Evolutionary conservation across 1,140 invertebrate genomes (phyloP), one percentile per base, ranked within the genome.

Genomic region (Calephelis virginiensis): DNA sequence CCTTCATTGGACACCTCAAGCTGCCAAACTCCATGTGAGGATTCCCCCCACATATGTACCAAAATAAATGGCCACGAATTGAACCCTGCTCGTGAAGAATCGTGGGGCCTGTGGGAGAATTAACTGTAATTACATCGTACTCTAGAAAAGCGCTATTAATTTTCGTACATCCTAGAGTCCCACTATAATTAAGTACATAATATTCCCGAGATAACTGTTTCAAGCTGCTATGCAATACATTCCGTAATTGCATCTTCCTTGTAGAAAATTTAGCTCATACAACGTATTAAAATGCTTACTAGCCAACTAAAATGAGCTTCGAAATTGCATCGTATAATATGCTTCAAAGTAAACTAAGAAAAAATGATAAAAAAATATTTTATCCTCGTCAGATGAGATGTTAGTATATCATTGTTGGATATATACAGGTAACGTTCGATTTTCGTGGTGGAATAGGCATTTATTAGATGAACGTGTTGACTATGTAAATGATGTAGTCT

Each of bases 1-100:
- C 97, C 97, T 91, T 97, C 97, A 87, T 99, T 99, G 87, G 98
- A 95, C 47, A 99, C 96, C 91, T 98, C 96, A 49, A 99, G 90
- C 76, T 95, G 95, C 98, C 98, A 99, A 68, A 94, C 93, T 9
- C 98, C 98, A 70, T 96, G 92, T 1, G 98, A 97, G 61, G 94
- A 94, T 85, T 99, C 98, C n/a, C 97, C 98, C 98, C 98, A 99
- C 74, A 95, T 97, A 84, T 99, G 98, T 43, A 99, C 96, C 11
- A 97, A 97, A 97, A 98, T 98, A 90, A 99, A 98, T 61, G 97
- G 97, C 97, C 97, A 98, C 70, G 95, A 94, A 78, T 94, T 95
- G 88, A 99, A 99, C n/a, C 97, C 97, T 11, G 95, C 93, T 60
- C 95, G 93, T 9, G 96, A 97, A 28, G 94, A 93, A 90, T 99